Evolutionary conservation across 2,113 vertebrate genomes (phyloP).

Genomic region (Catharus minimus): DNA sequence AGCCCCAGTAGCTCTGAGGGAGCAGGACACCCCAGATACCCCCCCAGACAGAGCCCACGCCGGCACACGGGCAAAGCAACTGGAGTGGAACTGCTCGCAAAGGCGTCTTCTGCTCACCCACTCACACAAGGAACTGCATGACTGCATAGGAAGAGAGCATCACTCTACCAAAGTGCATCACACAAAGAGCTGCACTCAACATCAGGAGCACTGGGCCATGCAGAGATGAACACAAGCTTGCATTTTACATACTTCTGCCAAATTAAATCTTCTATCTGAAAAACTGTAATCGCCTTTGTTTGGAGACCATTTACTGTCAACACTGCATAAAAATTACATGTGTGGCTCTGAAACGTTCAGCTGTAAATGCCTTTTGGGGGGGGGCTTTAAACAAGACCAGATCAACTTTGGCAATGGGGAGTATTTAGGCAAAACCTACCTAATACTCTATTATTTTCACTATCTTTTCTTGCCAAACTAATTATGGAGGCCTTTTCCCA

Average conservation of each 20-base stretch:
- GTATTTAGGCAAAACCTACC: neutral
- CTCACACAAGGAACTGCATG: neutral
- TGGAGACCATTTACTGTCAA: neutral
- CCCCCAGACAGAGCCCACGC: neutral
- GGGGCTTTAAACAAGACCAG: neutral
- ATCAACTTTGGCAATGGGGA: neutral
- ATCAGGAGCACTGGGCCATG: accelerated
- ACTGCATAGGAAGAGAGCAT: neutral
- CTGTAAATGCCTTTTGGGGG: neutral
- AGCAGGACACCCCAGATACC: neutral
- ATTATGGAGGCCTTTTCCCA: neutral
- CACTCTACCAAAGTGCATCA: neutral
- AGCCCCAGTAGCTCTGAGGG: accelerated
- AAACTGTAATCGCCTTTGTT: neutral
- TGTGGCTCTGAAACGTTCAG: neutral
- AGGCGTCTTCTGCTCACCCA: accelerated
- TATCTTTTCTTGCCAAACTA: neutral
- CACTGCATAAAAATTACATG: neutral
- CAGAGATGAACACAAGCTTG: neutral
- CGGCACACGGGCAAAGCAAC: neutral
- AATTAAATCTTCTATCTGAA: neutral
- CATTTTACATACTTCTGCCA: neutral
- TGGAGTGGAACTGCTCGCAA: neutral
- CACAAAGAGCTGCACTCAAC: neutral
- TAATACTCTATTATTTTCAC: neutral